Base-by-base conservation (phyloP, 1,140 invertebrate species). In the Schlechtendalia chinensis region DNA sequence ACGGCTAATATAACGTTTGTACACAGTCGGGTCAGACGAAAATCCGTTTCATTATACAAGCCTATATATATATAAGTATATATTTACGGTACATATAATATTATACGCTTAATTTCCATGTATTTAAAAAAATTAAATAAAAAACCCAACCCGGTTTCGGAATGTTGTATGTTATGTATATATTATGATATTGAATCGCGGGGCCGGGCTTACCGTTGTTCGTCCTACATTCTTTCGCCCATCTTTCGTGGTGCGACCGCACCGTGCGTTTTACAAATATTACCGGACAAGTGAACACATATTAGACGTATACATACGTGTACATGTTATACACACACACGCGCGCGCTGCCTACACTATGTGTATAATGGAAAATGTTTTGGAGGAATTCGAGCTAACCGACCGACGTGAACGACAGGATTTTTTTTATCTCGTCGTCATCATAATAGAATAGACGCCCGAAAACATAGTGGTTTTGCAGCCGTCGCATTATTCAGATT, bases 141-240 rank as follows among this genome's bases (percentile, higher is more conserved):
- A 22, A 27, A 50, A 59, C 75, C 75, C 75, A 79, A 63, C 75
- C 75, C 75, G 75, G 75, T 79, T 79, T 79, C 32, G 75, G 75
- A 79, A 79, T 79, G 75, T 50, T 79, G 75, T 39, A 39, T 39
- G 8, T 39, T 39, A 39, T 39, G 8, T 39, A 39, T 39, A 39
- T 39, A 39, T 79, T 79, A 77, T 77, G 29, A 79, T 79, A 77
- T 77, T 54, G 61, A 79, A 58, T 63, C 39, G 75, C 58, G 75
- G 5, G 16, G 45, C 58, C 39, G 50, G 22, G 39, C 75, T 3
- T 39, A 79, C 75, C 75, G 75, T 79, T 79, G 75, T 79, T 79
- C 75, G 75, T 79, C 75, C 75, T 79, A 79, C 75, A 79, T 79
- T 79, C 75, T 79, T 79, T 79, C 75, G 75, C 75, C 75, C 75